These are phyloP conservation scores for Liopterus haemorrhoidalis DNA, from an alignment of 2,888 invertebrate genomes.

Conservation along the genomic window DNA sequence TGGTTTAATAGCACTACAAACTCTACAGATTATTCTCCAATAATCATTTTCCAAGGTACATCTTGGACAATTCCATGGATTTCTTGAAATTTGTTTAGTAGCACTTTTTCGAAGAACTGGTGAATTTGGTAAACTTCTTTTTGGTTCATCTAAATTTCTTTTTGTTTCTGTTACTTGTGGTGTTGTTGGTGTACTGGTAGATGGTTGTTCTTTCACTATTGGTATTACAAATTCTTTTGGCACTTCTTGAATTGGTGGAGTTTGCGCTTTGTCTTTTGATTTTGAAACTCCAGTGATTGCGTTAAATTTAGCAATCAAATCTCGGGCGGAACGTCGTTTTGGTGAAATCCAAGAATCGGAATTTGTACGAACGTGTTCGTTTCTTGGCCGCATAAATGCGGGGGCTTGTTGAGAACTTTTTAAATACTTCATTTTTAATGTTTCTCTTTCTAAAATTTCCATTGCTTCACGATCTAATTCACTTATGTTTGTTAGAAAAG, in stretches of 20 bases:
- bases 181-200: background rate
- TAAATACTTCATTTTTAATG: conserved; percentile 35
- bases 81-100: conserved; percentile 25
- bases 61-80: conserved; percentile 53
- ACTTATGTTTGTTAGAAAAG: conserved; percentile 67
- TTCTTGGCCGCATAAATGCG: conserved; percentile 44
- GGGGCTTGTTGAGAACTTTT: conserved; percentile 34
- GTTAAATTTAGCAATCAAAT: conserved; percentile 59
- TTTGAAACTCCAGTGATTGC: conserved; percentile 55
- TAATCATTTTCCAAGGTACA: conserved; percentile 57
- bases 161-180: background rate
- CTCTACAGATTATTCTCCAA: conserved; percentile 58
- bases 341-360: conserved; percentile 40
- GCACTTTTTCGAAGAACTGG: conserved; percentile 8
- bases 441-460: conserved; percentile 61
- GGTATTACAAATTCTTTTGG: conserved; percentile 15
- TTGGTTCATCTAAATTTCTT: background rate
- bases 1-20: conserved; percentile 52
- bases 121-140: too few relatives aligned
- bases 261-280: conserved; percentile 44
- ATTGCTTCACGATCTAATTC: conserved; percentile 74
- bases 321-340: conserved; percentile 46
- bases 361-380: conserved; percentile 32
- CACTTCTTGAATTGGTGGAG: conserved; percentile 10
- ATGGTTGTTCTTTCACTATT: conserved; percentile 8